Evolutionary conservation across 2,888 invertebrate species (phyloP).

Genomic region (Drosophila barbarae): DNA sequence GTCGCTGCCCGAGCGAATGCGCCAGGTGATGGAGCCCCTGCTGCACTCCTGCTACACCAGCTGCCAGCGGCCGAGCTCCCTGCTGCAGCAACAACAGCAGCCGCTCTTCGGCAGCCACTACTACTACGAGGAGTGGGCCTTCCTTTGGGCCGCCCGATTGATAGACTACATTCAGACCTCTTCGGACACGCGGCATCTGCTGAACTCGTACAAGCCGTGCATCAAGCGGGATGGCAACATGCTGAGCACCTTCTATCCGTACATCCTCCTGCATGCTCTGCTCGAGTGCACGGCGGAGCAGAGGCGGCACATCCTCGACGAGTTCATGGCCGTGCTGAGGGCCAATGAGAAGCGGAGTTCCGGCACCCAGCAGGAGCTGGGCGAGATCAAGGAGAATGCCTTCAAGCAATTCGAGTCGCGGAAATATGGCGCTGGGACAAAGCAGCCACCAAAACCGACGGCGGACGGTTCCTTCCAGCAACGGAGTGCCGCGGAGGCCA

Average conservation of each 20-base stretch:
- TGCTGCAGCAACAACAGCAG: conserved; percentile 82
- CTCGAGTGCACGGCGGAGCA: conserved; percentile 81
- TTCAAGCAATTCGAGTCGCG: conserved; percentile 68
- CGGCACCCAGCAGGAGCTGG: conserved; percentile 7
- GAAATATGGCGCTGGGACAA: conserved; percentile 58
- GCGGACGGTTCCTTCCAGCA: conserved; percentile 1
- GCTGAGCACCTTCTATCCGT: conserved; percentile 87
- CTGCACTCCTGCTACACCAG: conserved; percentile 85
- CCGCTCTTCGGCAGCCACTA: conserved; percentile 85
- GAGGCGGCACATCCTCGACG: conserved; percentile 81
- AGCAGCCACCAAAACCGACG: background rate
- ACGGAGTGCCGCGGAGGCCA: conserved; percentile 47
- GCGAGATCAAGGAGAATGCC: conserved; percentile 41
- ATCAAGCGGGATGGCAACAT: conserved; percentile 87
- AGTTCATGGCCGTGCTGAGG: conserved; percentile 80
- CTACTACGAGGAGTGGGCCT: conserved; percentile 87
- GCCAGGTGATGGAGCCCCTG: conserved; percentile 88
- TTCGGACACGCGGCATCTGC: conserved; percentile 82
- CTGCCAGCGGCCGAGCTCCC: conserved; percentile 70
- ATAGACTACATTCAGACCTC: conserved; percentile 83
- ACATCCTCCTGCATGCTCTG: conserved; percentile 85
- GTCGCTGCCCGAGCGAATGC: conserved; percentile 85
- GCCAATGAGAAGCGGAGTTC: conserved; percentile 44
- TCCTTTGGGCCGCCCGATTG: conserved; percentile 87
- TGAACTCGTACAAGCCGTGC: conserved; percentile 87